These are phyloP conservation scores for Vireo altiloquus DNA, from an alignment of 2,113 vertebrate genomes.

Conservation along the genomic window DNA sequence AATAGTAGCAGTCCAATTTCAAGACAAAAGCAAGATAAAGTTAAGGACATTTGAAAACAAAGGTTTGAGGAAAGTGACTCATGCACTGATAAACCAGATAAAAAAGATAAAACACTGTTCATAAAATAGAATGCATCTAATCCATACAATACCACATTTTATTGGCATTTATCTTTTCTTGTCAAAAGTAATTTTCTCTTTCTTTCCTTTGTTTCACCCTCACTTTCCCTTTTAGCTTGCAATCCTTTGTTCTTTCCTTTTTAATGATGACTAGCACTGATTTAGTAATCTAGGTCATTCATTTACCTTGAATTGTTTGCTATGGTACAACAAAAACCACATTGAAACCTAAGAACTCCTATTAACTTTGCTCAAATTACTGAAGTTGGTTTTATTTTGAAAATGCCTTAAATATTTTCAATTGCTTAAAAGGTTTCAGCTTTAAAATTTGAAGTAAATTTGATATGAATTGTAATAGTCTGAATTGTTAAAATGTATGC, in stretches of 20 bases:
- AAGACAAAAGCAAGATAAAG: slow-evolving; percentile 54
- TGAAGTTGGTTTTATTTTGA: background rate
- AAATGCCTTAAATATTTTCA: background rate
- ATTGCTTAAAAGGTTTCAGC: background rate
- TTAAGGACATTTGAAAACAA: slow-evolving; percentile 58
- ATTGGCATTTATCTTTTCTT: background rate
- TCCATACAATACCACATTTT: background rate
- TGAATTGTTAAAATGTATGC: slow-evolving; percentile 25
- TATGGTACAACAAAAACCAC: background rate
- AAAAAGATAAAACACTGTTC: slow-evolving; percentile 2
- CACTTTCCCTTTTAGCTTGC: background rate
- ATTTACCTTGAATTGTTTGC: slow-evolving; percentile 48
- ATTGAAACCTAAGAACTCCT: background rate
- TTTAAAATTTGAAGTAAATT: slow-evolving; percentile 13
- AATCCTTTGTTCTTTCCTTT: slow-evolving; percentile 40
- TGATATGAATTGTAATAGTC: background rate
- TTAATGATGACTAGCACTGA: slow-evolving; percentile 35
- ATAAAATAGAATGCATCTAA: background rate
- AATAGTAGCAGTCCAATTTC: slow-evolving; percentile 38
- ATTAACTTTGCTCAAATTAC: background rate
- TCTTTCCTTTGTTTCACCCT: slow-evolving; percentile 6
- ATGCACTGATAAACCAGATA: slow-evolving; percentile 24
- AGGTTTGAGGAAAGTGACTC: slow-evolving; percentile 20
- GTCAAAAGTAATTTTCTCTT: background rate
- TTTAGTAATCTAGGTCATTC: slow-evolving; percentile 57